Base-by-base conservation (phyloP, 2,888 invertebrate species). In the Aleiodes alternator region DNA sequence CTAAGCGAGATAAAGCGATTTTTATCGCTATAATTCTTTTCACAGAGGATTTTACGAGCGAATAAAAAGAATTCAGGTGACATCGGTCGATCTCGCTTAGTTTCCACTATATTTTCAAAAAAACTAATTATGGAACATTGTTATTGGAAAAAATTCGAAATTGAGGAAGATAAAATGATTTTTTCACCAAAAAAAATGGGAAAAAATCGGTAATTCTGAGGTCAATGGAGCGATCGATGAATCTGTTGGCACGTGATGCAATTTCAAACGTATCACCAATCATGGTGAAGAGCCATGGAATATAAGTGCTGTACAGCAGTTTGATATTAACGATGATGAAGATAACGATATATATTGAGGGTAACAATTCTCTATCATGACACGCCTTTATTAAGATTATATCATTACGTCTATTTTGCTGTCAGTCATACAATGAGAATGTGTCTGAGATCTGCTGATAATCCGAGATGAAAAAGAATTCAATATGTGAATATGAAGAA, bases 311-410 rank as follows among this genome's bases (percentile, higher is more conserved):
- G 31, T 31, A 38, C 43, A 61, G 61, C 38, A 43, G 43, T 43
- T 43, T 5, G 61, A 38, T 61, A 61, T 61, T 61, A 61, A 61
- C 61, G 61, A 61, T 43, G 61, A 61, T 61, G 61, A 38, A 61
- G 61, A 61, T 61, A 61, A 61, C 61, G 61, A 16, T 9, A 61
- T n/a, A 14, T 61, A 14, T 43, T 43, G 43, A 43, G 43, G 43
- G 11, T 43, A 43, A 43, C 61, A 61, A 14, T 59, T 14, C 14
- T 38, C 34, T 43, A 61, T 61, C 61, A 61, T 61, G 61, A 61
- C 61, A 61, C 61, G 61, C 61, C 61, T 61, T 38, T 61, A 61
- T 61, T 61, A 38, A 61, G 61, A 61, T 61, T 34, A 61, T 61
- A 61, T 61, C 61, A 61, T 61, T 61, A 61, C 38, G 43, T 43